These are phyloP conservation scores for Corbicula japonica DNA, from an alignment of 2,888 invertebrate genomes.

Conservation along the genomic window DNA sequence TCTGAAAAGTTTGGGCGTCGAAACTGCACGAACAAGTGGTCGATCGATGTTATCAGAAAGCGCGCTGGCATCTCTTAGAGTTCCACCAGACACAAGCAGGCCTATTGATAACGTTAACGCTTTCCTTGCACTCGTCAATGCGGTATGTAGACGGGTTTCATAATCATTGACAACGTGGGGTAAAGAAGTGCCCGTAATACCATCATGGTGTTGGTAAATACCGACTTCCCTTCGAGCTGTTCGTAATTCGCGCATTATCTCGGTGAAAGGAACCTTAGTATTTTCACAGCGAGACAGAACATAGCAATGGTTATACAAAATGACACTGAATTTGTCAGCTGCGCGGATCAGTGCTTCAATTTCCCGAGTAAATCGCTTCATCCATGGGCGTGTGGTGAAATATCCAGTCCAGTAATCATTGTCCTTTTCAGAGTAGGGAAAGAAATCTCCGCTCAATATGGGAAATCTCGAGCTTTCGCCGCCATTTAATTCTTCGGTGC, in stretches of 20 bases:
- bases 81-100: constrained; percentile 37
- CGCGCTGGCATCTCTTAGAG: not conserved
- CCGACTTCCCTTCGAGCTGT: constrained; percentile 91
- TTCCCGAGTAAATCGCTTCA: constrained; percentile 90
- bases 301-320: constrained; percentile 67
- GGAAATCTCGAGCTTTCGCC: constrained; percentile 87
- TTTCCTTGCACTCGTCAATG: constrained; percentile 23
- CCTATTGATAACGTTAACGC: constrained; percentile 34
- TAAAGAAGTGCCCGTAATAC: constrained; percentile 98
- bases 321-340: constrained; percentile 82
- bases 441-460: constrained; percentile 96
- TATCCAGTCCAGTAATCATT: constrained; percentile 98
- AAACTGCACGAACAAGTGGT: constrained; percentile 29
- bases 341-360: constrained; percentile 83
- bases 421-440: constrained; percentile 96
- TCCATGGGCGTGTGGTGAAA: constrained; percentile 92
- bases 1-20: constrained; percentile 60
- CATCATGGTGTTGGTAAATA: constrained; percentile 98
- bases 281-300: not conserved
- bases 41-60: constrained; percentile 28
- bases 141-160: constrained; percentile 72
- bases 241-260: constrained; percentile 34
- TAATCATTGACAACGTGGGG: constrained; percentile 97
- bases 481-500: constrained; percentile 54
- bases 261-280: not conserved